phyloP scores from a whole-genome alignment of 2,888 invertebrate genomes.

The Cheilosia impressa region DNA sequence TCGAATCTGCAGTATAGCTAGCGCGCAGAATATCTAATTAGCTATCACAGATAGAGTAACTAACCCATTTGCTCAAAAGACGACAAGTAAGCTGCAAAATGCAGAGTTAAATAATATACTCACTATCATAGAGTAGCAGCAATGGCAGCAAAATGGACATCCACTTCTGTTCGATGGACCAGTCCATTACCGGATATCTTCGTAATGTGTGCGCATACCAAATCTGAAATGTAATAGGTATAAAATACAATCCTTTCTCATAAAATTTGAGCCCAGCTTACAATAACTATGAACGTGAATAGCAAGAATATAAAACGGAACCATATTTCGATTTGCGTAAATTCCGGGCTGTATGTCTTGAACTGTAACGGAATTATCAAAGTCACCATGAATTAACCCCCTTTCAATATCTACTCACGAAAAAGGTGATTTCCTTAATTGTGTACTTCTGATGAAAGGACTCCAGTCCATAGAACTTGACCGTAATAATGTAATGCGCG shows the following conservation, averaged over 20 bases:
- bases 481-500: conserved; percentile 93
- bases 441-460: conserved; percentile 93
- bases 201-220: conserved; percentile 96
- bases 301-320: conserved; percentile 96
- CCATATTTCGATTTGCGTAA: conserved; percentile 99
- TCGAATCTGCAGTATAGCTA: no score
- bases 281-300: conserved; percentile 93
- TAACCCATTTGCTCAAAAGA: background rate
- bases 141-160: conserved; percentile 93
- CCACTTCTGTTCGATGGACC: conserved; percentile 99
- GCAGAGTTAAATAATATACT: conserved; percentile 79
- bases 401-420: conserved; percentile 86
- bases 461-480: conserved; percentile 93
- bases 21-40: no score
- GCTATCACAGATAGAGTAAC: no score
- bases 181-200: conserved; percentile 94
- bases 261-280: conserved; percentile 85
- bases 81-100: background rate
- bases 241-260: background rate
- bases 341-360: conserved; percentile 97
- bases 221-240: conserved; percentile 87
- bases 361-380: conserved; percentile 87
- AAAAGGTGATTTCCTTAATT: conserved; percentile 93
- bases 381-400: background rate
- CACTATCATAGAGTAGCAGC: conserved; percentile 95